Conservation (phyloP, 2,888 invertebrate genomes). For the Eupithecia pulchellata region DNA sequence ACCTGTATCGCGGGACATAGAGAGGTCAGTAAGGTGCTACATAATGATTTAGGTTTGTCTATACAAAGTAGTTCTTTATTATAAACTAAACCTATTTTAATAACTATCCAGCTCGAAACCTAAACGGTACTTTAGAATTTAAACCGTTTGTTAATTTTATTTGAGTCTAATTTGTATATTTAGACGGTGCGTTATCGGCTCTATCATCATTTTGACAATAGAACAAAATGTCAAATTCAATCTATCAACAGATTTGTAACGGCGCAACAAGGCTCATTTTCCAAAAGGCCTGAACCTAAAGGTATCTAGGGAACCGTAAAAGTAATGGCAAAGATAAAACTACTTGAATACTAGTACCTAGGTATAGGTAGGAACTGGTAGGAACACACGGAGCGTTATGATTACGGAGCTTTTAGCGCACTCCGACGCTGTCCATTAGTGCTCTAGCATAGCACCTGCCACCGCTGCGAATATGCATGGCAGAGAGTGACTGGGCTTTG, state of each 20-base stretch:
- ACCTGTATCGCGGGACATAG: too few species aligned
- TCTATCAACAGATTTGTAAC: background rate
- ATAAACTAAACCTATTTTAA: too few species aligned
- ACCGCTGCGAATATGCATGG: background rate
- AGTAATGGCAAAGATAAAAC: background rate
- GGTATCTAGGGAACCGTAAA: background rate
- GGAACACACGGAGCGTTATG: background rate
- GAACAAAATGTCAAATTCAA: too few species aligned
- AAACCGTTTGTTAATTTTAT: too few species aligned
- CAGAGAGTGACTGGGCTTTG: background rate
- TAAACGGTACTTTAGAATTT: too few species aligned
- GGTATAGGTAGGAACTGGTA: background rate
- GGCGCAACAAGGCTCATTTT: background rate
- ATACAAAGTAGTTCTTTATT: too few species aligned
- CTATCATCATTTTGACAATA: too few species aligned
- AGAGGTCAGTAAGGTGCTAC: too few species aligned
- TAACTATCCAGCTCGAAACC: too few species aligned
- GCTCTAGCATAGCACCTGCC: background rate
- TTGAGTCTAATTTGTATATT: too few species aligned
- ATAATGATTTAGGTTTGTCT: too few species aligned
- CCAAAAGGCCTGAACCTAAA: background rate
- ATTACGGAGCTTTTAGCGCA: constrained; percentile 29
- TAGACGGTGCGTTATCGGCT: too few species aligned
- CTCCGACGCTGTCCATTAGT: constrained; percentile 41
- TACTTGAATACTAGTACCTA: background rate